Evolutionary conservation across 2,113 vertebrate genomes (phyloP), one percentile per base, ranked within the genome.

Genomic region (Alligator sinensis): DNA sequence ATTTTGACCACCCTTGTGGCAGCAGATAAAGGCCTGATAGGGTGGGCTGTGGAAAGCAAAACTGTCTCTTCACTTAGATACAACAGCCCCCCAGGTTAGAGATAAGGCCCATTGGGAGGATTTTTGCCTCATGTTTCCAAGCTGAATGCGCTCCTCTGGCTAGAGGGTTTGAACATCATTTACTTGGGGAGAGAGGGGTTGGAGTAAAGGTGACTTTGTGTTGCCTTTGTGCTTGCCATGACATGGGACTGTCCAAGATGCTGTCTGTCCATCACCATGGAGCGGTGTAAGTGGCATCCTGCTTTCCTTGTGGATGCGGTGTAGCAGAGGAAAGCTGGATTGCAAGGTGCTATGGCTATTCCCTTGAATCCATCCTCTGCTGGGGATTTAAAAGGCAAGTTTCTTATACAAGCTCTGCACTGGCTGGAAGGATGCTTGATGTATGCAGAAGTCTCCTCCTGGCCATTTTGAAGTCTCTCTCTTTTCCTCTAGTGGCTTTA

Each of bases 321-420:
- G 6, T 19, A 77, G 3, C 13, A 4, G 34, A 2, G 1, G 13
- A 25, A 57, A 38, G 19, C 88, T 87, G 86, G 77, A 19, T 66
- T 82, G 11, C 57, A 6, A 10, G 1, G 34, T 34, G 4, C 34
- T 21, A 18, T 72, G 34, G 21, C 70, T 34, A 47, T 47, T 30
- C 34, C 47, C 21, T 62, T 18, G 38, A 5, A 59, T 75, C 5
- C 12, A 86, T 30, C 9, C 27, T 47, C 60, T 3, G 9, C 82
- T 0, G 0, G 28, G 30, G 34, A 5, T 59, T 0, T 16, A 55
- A 60, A 0, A 0, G 34, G 14, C 28, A 24, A 14, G 0, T 24
- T 6, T 79, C 92, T n/a, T 6, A 15, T 19, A 6, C 78, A 28
- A 80, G 24, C 68, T 55, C 80, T 59, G 60, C 22, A 17, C 34